These are phyloP conservation scores for Branchipolynoe longqiensis DNA, from an alignment of 2,888 invertebrate species.

Conservation along the genomic window DNA sequence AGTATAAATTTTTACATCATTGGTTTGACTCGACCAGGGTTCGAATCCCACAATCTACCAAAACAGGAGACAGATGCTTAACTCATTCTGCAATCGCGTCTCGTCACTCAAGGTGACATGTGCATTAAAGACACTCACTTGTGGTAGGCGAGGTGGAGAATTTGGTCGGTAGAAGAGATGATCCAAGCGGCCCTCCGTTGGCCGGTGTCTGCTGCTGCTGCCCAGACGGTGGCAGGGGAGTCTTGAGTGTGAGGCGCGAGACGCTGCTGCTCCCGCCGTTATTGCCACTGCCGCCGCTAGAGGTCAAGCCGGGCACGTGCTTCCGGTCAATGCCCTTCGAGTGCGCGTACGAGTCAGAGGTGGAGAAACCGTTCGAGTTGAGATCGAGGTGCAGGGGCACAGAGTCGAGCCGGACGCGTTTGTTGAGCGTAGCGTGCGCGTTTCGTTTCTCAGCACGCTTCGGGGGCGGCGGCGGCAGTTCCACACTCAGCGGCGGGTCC, in stretches of 20 bases:
- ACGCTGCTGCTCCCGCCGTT: not conserved
- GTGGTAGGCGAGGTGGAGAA: slow-evolving; percentile 28
- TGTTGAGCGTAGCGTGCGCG: slow-evolving; percentile 7
- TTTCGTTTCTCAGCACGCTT: slow-evolving; percentile 61
- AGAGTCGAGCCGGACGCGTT: slow-evolving; percentile 51
- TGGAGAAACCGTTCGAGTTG: slow-evolving; percentile 49
- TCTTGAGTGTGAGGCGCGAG: slow-evolving; percentile 32
- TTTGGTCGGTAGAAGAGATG: not conserved
- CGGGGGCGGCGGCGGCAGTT: slow-evolving; percentile 76
- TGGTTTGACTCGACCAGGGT: no score
- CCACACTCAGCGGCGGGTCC: slow-evolving; percentile 79
- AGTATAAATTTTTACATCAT: no score
- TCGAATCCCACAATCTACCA: no score
- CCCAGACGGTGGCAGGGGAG: not conserved
- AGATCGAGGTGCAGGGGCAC: slow-evolving; percentile 30
- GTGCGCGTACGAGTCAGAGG: slow-evolving; percentile 46
- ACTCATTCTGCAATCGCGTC: no score
- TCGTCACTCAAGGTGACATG: no score
- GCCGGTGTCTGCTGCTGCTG: not conserved
- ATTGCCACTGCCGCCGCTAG: not conserved
- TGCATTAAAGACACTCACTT: not conserved
- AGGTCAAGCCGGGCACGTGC: slow-evolving; percentile 13
- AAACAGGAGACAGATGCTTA: no score
- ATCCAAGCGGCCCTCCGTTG: not conserved
- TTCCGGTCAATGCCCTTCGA: slow-evolving; percentile 52